A percentile compares a stretch with the other conserved stretches of the same genome.
Evolutionary conservation across 2,113 vertebrate species (phyloP).

Genomic region (human (Homo sapiens)): DNA sequence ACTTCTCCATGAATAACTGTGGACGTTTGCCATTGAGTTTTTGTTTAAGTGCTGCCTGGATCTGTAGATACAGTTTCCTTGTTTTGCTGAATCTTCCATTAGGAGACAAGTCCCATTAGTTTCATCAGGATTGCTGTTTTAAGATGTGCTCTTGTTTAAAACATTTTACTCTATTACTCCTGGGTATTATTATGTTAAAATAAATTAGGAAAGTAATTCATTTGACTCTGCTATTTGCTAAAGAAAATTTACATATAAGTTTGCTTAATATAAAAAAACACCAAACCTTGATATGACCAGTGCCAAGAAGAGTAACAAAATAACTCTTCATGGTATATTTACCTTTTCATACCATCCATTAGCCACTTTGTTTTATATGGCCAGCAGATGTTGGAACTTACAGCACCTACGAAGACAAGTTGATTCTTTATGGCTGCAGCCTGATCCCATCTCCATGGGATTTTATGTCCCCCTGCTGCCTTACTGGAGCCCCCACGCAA

Average conservation of each 20-base stretch:
- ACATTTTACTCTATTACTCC: background rate
- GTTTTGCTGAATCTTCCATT: background rate
- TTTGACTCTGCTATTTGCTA: background rate
- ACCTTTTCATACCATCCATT: conserved; percentile 80
- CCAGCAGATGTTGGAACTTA: conserved; percentile 85
- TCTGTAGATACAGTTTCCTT: background rate
- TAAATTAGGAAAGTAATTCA: background rate
- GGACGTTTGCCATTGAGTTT: background rate
- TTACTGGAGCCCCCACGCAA: conserved; percentile 80
- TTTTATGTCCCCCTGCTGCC: conserved; percentile 84
- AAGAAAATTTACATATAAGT: background rate
- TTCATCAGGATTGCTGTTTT: background rate
- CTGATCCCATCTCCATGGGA: conserved; percentile 73
- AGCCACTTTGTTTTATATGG: conserved; percentile 85
- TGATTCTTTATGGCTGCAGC: conserved; percentile 81
- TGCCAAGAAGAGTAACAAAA: conserved; percentile 77
- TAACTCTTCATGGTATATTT: conserved; percentile 78
- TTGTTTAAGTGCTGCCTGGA: background rate
- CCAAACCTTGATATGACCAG: conserved; percentile 36
- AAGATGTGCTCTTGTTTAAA: background rate
- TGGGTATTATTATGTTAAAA: background rate
- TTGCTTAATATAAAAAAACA: background rate
- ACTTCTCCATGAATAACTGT: background rate
- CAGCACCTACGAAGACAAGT: conserved; percentile 88
- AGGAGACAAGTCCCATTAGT: background rate